Evolutionary conservation across 2,113 vertebrate genomes (phyloP).

Genomic region (Hyla sarda): DNA sequence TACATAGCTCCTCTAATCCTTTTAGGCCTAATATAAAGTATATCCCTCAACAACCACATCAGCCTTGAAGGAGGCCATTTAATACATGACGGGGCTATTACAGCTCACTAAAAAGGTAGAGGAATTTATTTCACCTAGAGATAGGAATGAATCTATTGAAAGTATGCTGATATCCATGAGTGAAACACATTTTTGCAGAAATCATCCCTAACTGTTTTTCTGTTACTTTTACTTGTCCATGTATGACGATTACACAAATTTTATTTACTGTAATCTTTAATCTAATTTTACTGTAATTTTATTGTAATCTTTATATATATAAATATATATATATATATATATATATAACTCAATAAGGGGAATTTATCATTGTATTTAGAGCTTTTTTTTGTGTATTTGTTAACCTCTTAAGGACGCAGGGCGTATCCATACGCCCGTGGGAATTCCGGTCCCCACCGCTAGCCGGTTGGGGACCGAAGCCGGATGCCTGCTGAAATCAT

Average conservation of each 20-base stretch:
- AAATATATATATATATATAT: too few species aligned
- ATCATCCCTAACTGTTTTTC: neutral
- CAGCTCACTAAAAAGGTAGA: conserved; percentile 6
- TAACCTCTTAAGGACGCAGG: too few species aligned
- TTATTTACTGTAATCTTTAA: neutral
- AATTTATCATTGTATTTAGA: too few species aligned
- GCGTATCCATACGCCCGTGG: too few species aligned
- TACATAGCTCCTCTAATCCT: conserved; percentile 48
- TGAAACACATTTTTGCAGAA: neutral
- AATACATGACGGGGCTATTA: conserved; percentile 30
- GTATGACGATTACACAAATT: neutral
- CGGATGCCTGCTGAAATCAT: too few species aligned
- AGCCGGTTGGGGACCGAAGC: too few species aligned
- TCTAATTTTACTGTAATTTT: too few species aligned
- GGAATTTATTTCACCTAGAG: neutral
- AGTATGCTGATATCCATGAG: neutral
- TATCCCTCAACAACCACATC: neutral
- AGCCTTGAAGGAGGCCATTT: conserved; percentile 31
- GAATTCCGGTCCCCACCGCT: too few species aligned
- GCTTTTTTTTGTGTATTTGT: too few species aligned
- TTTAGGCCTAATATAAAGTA: conserved; percentile 21
- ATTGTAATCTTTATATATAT: too few species aligned
- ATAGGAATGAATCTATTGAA: neutral
- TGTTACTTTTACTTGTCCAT: too few species aligned
- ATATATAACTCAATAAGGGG: too few species aligned